These are phyloP conservation scores for Castor canadensis DNA, from an alignment of 2,113 vertebrate genomes.

Conservation along the genomic window DNA sequence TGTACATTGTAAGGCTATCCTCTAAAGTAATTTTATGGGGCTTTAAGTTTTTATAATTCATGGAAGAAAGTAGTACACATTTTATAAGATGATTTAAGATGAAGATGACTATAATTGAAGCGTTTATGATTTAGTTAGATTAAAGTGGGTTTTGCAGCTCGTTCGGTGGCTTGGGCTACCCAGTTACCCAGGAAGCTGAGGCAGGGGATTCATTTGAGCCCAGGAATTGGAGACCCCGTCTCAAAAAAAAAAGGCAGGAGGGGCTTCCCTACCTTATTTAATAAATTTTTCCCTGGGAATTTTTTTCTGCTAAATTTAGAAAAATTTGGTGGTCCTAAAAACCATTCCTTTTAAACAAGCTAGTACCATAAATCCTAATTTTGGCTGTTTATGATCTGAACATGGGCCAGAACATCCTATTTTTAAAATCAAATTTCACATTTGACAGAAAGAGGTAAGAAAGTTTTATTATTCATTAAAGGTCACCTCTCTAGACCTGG, in stretches of 20 bases:
- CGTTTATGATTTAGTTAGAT: neutral
- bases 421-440: slow-evolving; percentile 35
- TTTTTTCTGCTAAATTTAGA: slow-evolving; percentile 28
- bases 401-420: neutral
- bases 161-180: too few relatives aligned
- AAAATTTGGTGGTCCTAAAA: neutral
- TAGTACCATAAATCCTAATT: neutral
- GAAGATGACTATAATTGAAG: neutral
- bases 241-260: too few relatives aligned
- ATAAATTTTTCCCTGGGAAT: neutral
- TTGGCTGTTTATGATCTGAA: neutral
- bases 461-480: slow-evolving; percentile 12
- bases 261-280: too few relatives aligned
- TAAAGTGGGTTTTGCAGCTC: neutral
- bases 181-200: neutral
- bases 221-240: neutral
- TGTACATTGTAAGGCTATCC: neutral
- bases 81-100: slow-evolving; percentile 20
- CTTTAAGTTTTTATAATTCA: slow-evolving; percentile 21
- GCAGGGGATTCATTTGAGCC: neutral
- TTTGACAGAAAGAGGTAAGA: neutral
- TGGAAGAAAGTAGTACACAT: neutral
- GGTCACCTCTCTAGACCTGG: neutral
- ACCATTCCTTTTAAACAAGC: neutral
- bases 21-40: neutral